Base-by-base conservation (phyloP, 1,140 invertebrate genomes). In the Drosophila malerkotliana region DNA sequence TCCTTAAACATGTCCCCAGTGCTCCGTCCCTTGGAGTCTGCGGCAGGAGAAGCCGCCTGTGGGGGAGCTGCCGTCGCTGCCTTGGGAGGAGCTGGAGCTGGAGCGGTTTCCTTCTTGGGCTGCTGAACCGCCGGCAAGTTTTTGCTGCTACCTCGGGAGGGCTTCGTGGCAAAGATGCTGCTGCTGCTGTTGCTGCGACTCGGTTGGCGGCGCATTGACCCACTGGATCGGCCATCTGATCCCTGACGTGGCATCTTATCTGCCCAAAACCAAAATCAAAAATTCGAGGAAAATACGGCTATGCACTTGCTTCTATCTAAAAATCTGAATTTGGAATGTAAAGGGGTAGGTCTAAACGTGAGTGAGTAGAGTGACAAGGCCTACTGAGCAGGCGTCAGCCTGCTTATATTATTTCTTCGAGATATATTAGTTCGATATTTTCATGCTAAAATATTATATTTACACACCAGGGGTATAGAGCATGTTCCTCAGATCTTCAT, bases 1-100 rank as follows among this genome's bases (percentile, higher is more conserved):
- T 98, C 84, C 59, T 79, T 88, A 44, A 88, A 83, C 15, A 77
- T 6, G 12, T 79, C 79, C 3, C 72, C 34, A 0, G 75, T 72
- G n/a, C 49, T 61, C 14, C 79, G 60, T 8, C 79, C 83, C 6
- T 75, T 49, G 12, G 51, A 41, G 26, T 56, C 64, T 9, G 69
- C 44, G 12, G 66, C 61, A 6, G 69, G 44, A 9, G 41, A 14
- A 15, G 64, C 10, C 4, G 49, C 32, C 4, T 21, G 4, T 3
- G 24, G 5, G 0, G 49, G 49, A 14, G 26, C 28, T n/a, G 58
- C 32, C 6, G 30, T 7, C 2, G 52, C 37, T 14, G 58, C 4
- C 4, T 21, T 4, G 5, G 26, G 6, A 1, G 49, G 49, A 14
- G 26, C 28, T 14, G 58, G n/a, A 6, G 39, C 44, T 18, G 60